Conservation (phyloP, 2,113 vertebrate genomes). For the Ictalurus furcatus region DNA sequence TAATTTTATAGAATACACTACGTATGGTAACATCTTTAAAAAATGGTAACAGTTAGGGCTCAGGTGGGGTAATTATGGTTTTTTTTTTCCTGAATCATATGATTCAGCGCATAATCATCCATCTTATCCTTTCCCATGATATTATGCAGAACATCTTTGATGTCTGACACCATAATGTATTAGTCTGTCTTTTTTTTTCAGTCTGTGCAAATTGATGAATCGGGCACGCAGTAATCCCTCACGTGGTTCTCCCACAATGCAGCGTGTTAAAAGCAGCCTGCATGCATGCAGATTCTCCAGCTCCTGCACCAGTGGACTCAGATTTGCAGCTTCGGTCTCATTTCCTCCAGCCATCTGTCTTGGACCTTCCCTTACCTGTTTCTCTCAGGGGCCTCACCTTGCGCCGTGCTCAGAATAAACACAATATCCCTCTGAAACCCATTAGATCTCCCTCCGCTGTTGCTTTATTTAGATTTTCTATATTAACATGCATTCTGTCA, state of each 20-base stretch:
- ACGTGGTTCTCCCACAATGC: slow-evolving; percentile 33
- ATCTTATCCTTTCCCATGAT: slow-evolving; percentile 49
- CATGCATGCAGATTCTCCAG: slow-evolving; percentile 21
- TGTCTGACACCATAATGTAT: slow-evolving; percentile 64
- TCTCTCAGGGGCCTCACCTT: slow-evolving; percentile 56
- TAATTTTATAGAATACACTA: neutral
- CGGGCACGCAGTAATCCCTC: slow-evolving; percentile 58
- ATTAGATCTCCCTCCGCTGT: slow-evolving; percentile 53
- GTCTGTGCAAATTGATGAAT: slow-evolving; percentile 65
- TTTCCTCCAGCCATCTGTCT: slow-evolving; percentile 57
- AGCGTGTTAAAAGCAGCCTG: neutral
- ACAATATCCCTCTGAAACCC: slow-evolving; percentile 60
- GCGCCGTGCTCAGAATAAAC: slow-evolving; percentile 55
- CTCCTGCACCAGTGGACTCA: slow-evolving; percentile 19
- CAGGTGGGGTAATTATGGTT: neutral
- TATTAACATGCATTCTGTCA: slow-evolving; percentile 52
- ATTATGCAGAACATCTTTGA: slow-evolving; percentile 59
- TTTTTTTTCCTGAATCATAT: slow-evolving; percentile 25
- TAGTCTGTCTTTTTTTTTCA: slow-evolving; percentile 58
- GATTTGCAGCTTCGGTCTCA: slow-evolving; percentile 45
- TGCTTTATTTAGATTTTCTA: slow-evolving; percentile 60
- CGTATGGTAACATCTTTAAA: neutral
- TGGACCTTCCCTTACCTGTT: slow-evolving; percentile 54
- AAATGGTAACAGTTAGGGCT: neutral
- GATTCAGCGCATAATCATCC: slow-evolving; percentile 34